These are phyloP conservation scores for Calephelis virginiensis DNA, from an alignment of 1,140 invertebrate species.

Conservation along the genomic window DNA sequence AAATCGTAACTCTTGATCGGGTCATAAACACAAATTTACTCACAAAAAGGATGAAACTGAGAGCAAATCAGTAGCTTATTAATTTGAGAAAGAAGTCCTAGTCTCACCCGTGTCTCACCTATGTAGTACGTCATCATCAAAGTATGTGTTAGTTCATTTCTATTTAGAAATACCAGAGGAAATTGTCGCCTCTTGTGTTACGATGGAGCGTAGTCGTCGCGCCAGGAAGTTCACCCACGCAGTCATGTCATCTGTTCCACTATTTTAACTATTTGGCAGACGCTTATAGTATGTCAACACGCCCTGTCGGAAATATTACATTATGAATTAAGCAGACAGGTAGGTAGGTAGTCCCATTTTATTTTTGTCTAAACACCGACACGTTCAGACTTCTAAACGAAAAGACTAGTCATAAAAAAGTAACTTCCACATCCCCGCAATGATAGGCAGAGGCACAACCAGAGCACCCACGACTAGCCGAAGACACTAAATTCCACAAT, in stretches of 20 bases:
- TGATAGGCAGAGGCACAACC: too few species aligned
- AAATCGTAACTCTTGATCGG: too few species aligned
- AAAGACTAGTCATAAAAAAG: too few species aligned
- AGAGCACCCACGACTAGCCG: too few species aligned
- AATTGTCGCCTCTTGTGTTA: slow-evolving; percentile 19
- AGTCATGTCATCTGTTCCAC: slow-evolving; percentile 30
- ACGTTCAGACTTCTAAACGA: too few species aligned
- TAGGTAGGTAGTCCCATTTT: too few species aligned
- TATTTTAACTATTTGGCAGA: slow-evolving; percentile 37
- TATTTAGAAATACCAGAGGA: slow-evolving; percentile 21
- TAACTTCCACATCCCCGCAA: too few species aligned
- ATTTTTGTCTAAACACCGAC: too few species aligned
- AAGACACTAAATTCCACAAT: too few species aligned
- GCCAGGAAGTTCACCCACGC: slow-evolving; percentile 43
- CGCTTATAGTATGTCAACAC: slow-evolving; percentile 3
- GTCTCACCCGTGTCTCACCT: slow-evolving; percentile 6
- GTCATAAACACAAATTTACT: too few species aligned
- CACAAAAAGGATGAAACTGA: background rate
- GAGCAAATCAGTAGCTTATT: background rate
- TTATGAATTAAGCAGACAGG: background rate
- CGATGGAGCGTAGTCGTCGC: slow-evolving; percentile 26
- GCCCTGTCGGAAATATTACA: slow-evolving; percentile 7
- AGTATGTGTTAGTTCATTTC: slow-evolving; percentile 18
- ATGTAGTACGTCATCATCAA: slow-evolving; percentile 10
- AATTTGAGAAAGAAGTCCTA: background rate